These are phyloP conservation scores for Drosophila nr. perissopoda DNA, from an alignment of 2,888 invertebrate genomes.

Conservation along the genomic window DNA sequence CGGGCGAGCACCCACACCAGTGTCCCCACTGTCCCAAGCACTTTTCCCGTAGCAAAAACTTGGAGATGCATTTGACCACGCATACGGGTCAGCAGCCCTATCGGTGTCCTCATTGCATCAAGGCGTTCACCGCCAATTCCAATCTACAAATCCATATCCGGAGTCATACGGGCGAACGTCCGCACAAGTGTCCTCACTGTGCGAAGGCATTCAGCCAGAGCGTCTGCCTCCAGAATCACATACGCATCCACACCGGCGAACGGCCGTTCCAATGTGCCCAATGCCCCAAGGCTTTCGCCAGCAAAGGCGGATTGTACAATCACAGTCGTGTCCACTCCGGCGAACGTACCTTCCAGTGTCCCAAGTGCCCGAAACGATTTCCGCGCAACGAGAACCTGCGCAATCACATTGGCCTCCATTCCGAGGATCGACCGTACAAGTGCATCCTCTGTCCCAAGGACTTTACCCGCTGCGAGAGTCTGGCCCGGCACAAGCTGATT, in stretches of 20 bases:
- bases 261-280: slow-evolving; percentile 8
- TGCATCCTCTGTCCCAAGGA: neutral
- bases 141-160: slow-evolving; percentile 10
- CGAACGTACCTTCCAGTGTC: slow-evolving; percentile 7
- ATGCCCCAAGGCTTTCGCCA: slow-evolving; percentile 3
- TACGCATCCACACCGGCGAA: slow-evolving; percentile 11
- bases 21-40: slow-evolving; percentile 1
- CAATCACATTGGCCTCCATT: slow-evolving; percentile 1
- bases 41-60: neutral
- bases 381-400: slow-evolving; percentile 8
- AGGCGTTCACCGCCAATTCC: neutral
- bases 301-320: neutral
- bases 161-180: slow-evolving; percentile 6
- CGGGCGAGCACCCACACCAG: slow-evolving; percentile 6
- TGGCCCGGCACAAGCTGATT: neutral
- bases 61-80: neutral
- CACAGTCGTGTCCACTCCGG: slow-evolving; percentile 2
- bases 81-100: neutral
- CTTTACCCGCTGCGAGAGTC: slow-evolving; percentile 4
- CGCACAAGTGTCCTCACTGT: slow-evolving; percentile 10
- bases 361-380: slow-evolving; percentile 10
- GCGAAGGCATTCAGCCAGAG: slow-evolving; percentile 1
- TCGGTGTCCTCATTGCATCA: slow-evolving; percentile 8
- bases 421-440: slow-evolving; percentile 1
- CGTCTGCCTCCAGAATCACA: slow-evolving; percentile 2